Percentiles rank a stretch among this genome's conserved stretches.
Evolutionary conservation across 2,797 vertebrate species (phyloP).

Genomic region (Sebastes minor): DNA sequence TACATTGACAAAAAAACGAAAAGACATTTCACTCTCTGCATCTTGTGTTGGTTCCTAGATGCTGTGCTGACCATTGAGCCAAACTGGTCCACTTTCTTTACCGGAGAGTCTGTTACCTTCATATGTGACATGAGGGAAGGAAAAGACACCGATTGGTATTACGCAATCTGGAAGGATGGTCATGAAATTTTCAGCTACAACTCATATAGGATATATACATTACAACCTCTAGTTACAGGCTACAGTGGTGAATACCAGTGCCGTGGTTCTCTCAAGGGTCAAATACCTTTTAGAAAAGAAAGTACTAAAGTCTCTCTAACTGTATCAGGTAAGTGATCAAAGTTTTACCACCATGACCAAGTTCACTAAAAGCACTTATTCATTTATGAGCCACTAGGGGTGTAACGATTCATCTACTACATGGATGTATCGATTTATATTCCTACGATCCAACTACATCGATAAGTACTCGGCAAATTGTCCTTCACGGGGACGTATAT

Average conservation of each 20-base stretch:
- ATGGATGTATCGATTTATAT: too few species aligned
- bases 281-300: fast-evolving
- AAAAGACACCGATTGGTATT: background rate
- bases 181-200: fast-evolving
- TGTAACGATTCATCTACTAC: too few species aligned
- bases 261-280: fast-evolving
- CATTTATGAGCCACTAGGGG: background rate
- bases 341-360: background rate
- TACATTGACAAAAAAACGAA: background rate
- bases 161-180: fast-evolving
- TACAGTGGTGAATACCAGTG: background rate
- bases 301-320: background rate
- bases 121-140: background rate
- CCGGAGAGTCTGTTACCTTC: background rate
- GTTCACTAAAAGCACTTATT: background rate
- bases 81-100: background rate
- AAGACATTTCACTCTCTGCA: background rate
- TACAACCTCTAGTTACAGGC: fast-evolving
- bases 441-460: too few species aligned
- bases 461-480: too few species aligned
- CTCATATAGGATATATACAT: fast-evolving
- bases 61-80: background rate
- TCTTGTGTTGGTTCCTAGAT: background rate
- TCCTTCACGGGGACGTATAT: too few species aligned
- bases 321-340: constrained; percentile 1